Evolutionary conservation across 2,113 vertebrate species (phyloP), one percentile per base, ranked within the genome.

Genomic region (Danionella cerebrum): DNA sequence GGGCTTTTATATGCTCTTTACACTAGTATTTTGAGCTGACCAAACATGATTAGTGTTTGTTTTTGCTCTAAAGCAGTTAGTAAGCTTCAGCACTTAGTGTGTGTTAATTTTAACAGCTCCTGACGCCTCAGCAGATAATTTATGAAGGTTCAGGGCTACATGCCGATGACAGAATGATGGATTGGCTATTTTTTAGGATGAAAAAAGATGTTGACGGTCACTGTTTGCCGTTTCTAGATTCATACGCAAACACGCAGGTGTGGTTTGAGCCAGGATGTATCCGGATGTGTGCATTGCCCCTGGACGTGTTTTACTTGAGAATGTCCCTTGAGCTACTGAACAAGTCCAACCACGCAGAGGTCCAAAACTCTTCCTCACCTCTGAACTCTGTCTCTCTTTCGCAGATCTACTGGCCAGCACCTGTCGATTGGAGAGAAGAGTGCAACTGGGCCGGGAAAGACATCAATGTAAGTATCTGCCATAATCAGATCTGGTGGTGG

Each of bases 371-470:
- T 27, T 65, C 21, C 60, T 66, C 18, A 59, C 57, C 29, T 66
- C 22, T 78, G 35, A 70, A 33, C 42, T 77, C 41, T 22, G 25
- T 52, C 5, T 65, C 24, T 75, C 8, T 77, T 53, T 80, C 21
- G 0, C 80, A 98, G 96, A 92, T 98, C 82, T 91, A 94, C 78
- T 98, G 96, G 96, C 92, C 94, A 0, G 95, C 96, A 0, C 94
- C 89, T 0, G 95, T 98, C 45, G 95, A 98, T 64, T 97, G 94
- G 95, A 91, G 95, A 63, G 96, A 98, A 76, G 95, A 98, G 77
- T 98, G 96, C 73, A 98, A 98, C 86, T 97, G 95, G 95, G 96
- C 96, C 0, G 96, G 95, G 62, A 98, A 98, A 77, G 95, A 98
- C 70, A 96, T 98, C 76, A 92, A 91, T 0, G 96, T 98, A 85